Conservation (phyloP, 2,888 invertebrate species). For the Pilophorus perplexus region DNA sequence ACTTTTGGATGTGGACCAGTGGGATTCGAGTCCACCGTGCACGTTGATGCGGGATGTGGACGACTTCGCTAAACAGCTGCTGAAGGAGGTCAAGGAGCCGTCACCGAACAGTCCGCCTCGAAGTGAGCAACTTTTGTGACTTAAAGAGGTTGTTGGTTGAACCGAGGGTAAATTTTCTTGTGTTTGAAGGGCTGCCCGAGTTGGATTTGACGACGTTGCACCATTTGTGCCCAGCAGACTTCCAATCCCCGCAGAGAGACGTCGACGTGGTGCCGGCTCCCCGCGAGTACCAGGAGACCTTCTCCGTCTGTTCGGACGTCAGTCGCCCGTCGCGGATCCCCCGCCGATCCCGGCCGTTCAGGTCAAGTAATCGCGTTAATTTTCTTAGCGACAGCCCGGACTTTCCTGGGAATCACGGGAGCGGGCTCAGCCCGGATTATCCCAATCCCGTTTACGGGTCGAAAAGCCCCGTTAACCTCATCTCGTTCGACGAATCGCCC, state of each 20-base stretch:
- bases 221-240: constrained; percentile 15
- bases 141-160: background rate
- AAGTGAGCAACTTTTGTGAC: background rate
- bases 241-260: background rate
- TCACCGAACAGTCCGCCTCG: background rate
- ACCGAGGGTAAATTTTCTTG: too few species aligned
- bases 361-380: constrained; percentile 15
- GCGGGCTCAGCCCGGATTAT: too few species aligned
- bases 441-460: too few species aligned
- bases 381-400: too few species aligned
- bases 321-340: background rate
- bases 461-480: constrained; percentile 19
- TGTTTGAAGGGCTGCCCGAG: constrained; percentile 17
- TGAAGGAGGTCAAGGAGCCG: constrained; percentile 2
- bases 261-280: background rate
- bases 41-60: constrained; percentile 31
- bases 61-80: constrained; percentile 19
- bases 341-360: constrained; percentile 1
- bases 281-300: background rate
- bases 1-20: constrained; percentile 14
- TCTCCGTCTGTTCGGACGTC: too few species aligned
- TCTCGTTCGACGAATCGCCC: constrained; percentile 30
- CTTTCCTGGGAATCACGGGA: too few species aligned
- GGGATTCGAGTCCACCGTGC: constrained; percentile 27
- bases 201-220: constrained; percentile 24